phyloP scores from a whole-genome alignment of 2,888 invertebrate genomes.

The Sericinus montela region DNA sequence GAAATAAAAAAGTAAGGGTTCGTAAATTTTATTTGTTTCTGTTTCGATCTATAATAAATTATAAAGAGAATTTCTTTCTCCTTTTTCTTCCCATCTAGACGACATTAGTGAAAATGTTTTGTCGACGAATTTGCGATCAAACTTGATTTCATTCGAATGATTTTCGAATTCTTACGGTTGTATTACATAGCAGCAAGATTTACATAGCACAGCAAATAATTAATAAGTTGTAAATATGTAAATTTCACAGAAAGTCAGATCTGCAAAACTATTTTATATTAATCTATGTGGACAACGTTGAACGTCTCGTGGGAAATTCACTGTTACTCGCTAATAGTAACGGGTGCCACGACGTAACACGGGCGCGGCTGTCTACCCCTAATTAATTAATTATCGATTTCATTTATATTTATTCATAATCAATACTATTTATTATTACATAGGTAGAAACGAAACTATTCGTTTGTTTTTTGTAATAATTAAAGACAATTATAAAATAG shows the following conservation, averaged over 20 bases:
- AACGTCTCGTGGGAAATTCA: conserved; percentile 75
- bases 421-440: conserved; percentile 2
- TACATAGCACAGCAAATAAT: too few relatives aligned
- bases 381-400: conserved; percentile 77
- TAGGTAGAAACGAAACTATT: neutral
- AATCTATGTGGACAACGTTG: conserved; percentile 55
- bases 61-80: too few relatives aligned
- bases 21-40: too few relatives aligned
- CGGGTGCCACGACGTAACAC: conserved; percentile 52
- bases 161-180: too few relatives aligned
- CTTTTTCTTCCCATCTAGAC: too few relatives aligned
- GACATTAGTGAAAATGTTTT: too few relatives aligned
- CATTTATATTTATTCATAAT: conserved; percentile 27
- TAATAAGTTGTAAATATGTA: too few relatives aligned
- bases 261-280: conserved; percentile 20
- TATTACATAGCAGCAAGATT: too few relatives aligned
- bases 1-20: too few relatives aligned
- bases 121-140: too few relatives aligned
- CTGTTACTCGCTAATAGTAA: conserved; percentile 72
- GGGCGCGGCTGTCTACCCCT: conserved; percentile 64
- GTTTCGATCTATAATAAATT: too few relatives aligned
- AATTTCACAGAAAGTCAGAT: neutral
- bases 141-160: too few relatives aligned
- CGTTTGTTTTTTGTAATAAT: neutral
- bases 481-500: neutral